phyloP scores from a whole-genome alignment of 92 coral and sea anemone species.

The Paramuricea clavata region DNA sequence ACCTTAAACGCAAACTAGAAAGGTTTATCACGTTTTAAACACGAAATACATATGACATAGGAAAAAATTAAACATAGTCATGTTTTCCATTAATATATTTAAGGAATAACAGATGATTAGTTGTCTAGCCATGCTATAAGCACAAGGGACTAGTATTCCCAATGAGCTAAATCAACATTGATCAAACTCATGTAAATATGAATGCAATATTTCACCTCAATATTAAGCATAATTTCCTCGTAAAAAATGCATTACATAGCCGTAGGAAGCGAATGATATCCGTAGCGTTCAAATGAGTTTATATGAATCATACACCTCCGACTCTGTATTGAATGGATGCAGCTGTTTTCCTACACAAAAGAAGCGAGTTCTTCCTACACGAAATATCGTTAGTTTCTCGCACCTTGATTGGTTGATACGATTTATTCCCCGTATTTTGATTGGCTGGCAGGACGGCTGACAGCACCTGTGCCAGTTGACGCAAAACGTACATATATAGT shows the following conservation, averaged over 20 bases:
- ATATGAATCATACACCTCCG: conserved; percentile 2
- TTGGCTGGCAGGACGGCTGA: conserved; percentile 24
- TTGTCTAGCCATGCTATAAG: conserved; percentile 22
- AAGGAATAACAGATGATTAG: conserved; percentile 7
- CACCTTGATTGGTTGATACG: conserved; percentile 4
- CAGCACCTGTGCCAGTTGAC: conserved; percentile 19
- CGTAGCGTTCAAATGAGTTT: not conserved
- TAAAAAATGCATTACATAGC: conserved; percentile 10
- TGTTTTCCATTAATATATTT: conserved; percentile 12
- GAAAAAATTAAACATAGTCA: not conserved
- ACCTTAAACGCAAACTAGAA: not conserved
- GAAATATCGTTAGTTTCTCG: not conserved
- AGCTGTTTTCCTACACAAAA: conserved; percentile 5
- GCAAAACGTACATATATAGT: not conserved
- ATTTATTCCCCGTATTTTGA: not conserved
- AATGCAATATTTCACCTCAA: conserved; percentile 18
- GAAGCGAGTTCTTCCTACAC: conserved; percentile 18
- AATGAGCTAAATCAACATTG: conserved; percentile 12
- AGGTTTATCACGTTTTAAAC: not conserved
- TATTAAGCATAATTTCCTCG: conserved; percentile 23
- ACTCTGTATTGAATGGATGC: not conserved
- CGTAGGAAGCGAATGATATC: conserved; percentile 21
- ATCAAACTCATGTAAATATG: conserved; percentile 12
- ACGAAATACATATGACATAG: not conserved
- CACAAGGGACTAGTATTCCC: not conserved